These are phyloP conservation scores for Conopomorpha cramerella DNA, from an alignment of 1,140 invertebrate species.

Conservation along the genomic window DNA sequence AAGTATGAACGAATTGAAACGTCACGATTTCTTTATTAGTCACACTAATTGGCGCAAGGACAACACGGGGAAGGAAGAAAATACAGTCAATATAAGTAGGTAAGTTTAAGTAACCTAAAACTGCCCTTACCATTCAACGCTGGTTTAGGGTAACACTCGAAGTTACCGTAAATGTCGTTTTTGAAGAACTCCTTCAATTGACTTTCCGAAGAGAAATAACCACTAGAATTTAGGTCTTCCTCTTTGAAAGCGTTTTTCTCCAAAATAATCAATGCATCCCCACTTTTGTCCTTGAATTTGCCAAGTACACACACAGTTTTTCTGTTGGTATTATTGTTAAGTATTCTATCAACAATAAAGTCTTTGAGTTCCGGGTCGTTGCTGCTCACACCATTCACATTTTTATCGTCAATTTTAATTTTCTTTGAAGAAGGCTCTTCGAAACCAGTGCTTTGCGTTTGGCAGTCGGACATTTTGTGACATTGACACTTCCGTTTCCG, in stretches of 20 bases:
- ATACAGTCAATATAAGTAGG: too few relatives aligned
- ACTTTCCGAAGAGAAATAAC: slow-evolving; percentile 65
- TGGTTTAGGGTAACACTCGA: slow-evolving; percentile 69
- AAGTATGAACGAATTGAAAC: too few relatives aligned
- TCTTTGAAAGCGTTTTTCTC: slow-evolving; percentile 85
- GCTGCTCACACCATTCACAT: slow-evolving; percentile 50
- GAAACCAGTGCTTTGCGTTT: slow-evolving; percentile 27
- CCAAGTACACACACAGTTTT: slow-evolving; percentile 78
- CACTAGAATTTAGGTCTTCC: slow-evolving; percentile 62
- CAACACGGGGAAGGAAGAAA: too few relatives aligned
- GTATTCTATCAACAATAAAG: slow-evolving; percentile 64
- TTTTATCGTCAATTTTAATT: slow-evolving; percentile 39
- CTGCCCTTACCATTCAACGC: slow-evolving; percentile 69
- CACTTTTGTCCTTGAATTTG: slow-evolving; percentile 63
- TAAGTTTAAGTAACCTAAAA: too few relatives aligned
- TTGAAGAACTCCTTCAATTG: slow-evolving; percentile 67
- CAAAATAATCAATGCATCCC: slow-evolving; percentile 75
- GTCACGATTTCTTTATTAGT: too few relatives aligned
- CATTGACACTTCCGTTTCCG: too few relatives aligned
- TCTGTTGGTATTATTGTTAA: slow-evolving; percentile 71
- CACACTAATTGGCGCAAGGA: too few relatives aligned
- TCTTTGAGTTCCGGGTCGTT: slow-evolving; percentile 63
- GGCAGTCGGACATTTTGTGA: slow-evolving; percentile 51
- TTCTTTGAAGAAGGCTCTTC: slow-evolving; percentile 34
- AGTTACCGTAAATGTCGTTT: slow-evolving; percentile 90